Evolutionary conservation across 2,797 vertebrate species (phyloP), one percentile per base, ranked within the genome.

Genomic region (Enteromius fasciolatus): DNA sequence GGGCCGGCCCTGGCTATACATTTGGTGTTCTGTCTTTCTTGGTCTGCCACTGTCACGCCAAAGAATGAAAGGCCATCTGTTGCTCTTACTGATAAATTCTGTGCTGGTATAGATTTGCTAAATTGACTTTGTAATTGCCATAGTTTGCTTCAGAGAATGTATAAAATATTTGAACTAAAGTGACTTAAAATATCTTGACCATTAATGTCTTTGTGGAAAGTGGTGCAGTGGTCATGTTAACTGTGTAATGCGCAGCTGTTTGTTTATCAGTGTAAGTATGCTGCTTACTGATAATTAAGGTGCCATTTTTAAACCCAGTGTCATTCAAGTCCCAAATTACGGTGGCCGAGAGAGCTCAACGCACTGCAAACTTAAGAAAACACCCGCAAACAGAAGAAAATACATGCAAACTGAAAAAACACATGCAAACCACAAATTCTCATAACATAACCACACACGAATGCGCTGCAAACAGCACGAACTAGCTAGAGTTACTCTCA

Each of bases 181-280:
- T 23, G 36, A 48, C 39, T 41, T 52, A 41, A 68, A 5, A 3
- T 79, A 79, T 68, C 39, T 54, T 79, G 50, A 54, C 15, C 31
- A 68, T 68, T 68, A 23, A 67, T 54, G 14, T 67, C 41, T 77
- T 46, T 78, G 44, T 52, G 46, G 63, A 67, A 50, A 44, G 66
- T 57, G 66, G 25, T 69, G 50, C 17, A 14, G 78, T 70, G 66
- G 52, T 59, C 48, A 28, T 79, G 59, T 52, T 67, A 78, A 68
- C 46, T 78, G 66, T 69, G n/a, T 57, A 57, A n/a, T 70, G 50
- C 20, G 23, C 78, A 68, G 63, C 46, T 70, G 52, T 57, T 69
- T 79, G 36, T 17, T 79, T 59, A 69, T 54, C 63, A 54, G 64
- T 9, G 36, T 1, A 54, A 68, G 48, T 28, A 17, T 67, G 63